phyloP scores from a whole-genome alignment of 2,888 invertebrate genomes.

The Cantharis nigra region DNA sequence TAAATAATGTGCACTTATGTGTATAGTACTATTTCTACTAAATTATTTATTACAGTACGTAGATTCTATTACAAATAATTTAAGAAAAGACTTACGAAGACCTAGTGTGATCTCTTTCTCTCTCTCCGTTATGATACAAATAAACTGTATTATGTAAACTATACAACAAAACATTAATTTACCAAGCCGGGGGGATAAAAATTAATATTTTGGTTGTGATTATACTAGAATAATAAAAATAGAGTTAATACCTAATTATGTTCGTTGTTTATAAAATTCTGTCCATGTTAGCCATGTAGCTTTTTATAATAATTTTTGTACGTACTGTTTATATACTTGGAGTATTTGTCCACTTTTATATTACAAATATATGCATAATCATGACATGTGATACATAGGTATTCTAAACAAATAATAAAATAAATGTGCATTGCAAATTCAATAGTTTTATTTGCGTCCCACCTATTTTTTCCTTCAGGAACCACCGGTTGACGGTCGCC shows the following conservation, averaged over 20 bases:
- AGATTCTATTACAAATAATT: neutral
- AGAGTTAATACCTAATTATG: slow-evolving; percentile 18
- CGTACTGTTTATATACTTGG: slow-evolving; percentile 38
- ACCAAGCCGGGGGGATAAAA: neutral
- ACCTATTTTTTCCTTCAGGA: no score
- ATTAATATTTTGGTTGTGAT: slow-evolving; percentile 6
- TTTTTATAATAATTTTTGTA: slow-evolving; percentile 53
- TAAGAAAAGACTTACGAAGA: slow-evolving; percentile 5
- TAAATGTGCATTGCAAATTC: slow-evolving; percentile 17
- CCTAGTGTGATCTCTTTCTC: slow-evolving; percentile 20
- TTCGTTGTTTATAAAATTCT: slow-evolving; percentile 32
- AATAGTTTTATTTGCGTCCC: neutral
- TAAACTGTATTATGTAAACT: neutral
- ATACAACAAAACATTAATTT: slow-evolving; percentile 13
- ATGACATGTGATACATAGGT: slow-evolving; percentile 53
- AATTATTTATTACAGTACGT: neutral
- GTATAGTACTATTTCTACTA: slow-evolving; percentile 29
- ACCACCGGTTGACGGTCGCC: no score
- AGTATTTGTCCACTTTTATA: slow-evolving; percentile 50
- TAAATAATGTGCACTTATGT: slow-evolving; percentile 22
- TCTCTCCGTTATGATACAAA: no score
- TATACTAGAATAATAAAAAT: neutral
- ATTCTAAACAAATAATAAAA: slow-evolving; percentile 48
- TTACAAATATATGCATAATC: slow-evolving; percentile 49
- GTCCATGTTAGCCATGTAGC: slow-evolving; percentile 52